phyloP scores from a whole-genome alignment of 2,888 invertebrate species.

The Pandemis corylana region DNA sequence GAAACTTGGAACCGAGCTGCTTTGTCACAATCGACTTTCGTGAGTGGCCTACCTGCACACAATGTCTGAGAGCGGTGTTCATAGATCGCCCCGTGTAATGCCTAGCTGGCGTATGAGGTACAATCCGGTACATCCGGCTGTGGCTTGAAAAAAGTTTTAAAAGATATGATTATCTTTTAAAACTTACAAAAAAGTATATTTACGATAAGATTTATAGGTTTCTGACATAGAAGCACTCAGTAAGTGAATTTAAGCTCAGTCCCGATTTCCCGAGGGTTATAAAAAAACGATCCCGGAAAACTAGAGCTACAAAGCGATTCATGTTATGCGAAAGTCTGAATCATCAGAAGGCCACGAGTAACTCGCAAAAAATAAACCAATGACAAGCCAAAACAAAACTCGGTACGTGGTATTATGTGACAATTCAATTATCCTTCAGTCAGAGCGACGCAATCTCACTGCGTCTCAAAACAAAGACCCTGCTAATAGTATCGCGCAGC shows the following conservation, averaged over 20 bases:
- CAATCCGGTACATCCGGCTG: background rate
- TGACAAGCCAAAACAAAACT: conserved; percentile 48
- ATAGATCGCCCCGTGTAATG: conserved; percentile 26
- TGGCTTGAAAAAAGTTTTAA: background rate
- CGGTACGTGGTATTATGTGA: conserved; percentile 63
- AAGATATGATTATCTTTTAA: too few species aligned
- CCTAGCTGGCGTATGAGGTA: background rate
- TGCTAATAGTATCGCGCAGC: conserved; percentile 76
- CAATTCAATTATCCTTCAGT: conserved; percentile 77
- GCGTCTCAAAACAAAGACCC: conserved; percentile 78
- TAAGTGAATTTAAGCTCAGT: background rate
- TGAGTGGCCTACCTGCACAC: conserved; percentile 57
- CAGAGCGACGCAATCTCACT: conserved; percentile 72
- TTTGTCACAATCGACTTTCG: conserved; percentile 60
- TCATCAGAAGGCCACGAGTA: background rate
- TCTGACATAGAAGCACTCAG: background rate
- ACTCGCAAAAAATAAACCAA: conserved; percentile 25
- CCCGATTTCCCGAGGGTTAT: background rate
- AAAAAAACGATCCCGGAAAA: background rate
- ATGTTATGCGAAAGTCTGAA: background rate
- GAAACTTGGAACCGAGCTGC: conserved; percentile 61
- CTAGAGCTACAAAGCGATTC: background rate
- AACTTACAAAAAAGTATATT: background rate
- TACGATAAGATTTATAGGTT: background rate
- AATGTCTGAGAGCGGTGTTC: conserved; percentile 46